phyloP scores from a whole-genome alignment of 2,888 invertebrate genomes.

The Leptinotarsa haldemani region DNA sequence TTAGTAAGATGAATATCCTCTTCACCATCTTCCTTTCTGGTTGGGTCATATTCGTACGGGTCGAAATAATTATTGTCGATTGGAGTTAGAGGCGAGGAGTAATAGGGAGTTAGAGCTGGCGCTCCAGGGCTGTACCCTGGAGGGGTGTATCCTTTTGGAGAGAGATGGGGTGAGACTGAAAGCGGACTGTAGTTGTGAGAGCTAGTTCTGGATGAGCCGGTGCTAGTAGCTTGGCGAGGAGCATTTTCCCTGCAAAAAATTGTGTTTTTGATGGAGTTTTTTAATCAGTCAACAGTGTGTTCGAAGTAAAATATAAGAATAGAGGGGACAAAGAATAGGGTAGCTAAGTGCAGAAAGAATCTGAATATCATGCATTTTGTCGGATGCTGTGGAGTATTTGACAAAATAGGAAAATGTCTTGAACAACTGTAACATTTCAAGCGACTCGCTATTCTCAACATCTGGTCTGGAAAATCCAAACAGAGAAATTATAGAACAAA shows the following conservation, averaged over 20 bases:
- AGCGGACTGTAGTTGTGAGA: constrained; percentile 64
- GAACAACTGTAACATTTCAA: no score
- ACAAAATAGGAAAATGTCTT: no score
- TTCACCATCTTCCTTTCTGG: constrained; percentile 55
- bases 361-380: background rate
- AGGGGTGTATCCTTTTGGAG: constrained; percentile 57
- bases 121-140: constrained; percentile 68
- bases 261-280: no score
- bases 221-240: constrained; percentile 63
- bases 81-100: constrained; percentile 61
- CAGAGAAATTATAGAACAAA: no score
- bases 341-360: background rate
- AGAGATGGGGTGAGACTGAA: constrained; percentile 64
- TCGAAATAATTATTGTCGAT: constrained; percentile 62
- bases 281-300: no score
- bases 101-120: constrained; percentile 62
- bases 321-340: background rate
- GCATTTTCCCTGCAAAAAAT: constrained; percentile 55
- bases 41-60: constrained; percentile 53
- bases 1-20: constrained; percentile 68
- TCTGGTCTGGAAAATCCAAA: no score
- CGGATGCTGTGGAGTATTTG: no score
- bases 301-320: no score
- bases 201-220: constrained; percentile 68
- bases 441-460: no score